Evolutionary conservation across 2,113 vertebrate genomes (phyloP).

Genomic region (Mus spicilegus): DNA sequence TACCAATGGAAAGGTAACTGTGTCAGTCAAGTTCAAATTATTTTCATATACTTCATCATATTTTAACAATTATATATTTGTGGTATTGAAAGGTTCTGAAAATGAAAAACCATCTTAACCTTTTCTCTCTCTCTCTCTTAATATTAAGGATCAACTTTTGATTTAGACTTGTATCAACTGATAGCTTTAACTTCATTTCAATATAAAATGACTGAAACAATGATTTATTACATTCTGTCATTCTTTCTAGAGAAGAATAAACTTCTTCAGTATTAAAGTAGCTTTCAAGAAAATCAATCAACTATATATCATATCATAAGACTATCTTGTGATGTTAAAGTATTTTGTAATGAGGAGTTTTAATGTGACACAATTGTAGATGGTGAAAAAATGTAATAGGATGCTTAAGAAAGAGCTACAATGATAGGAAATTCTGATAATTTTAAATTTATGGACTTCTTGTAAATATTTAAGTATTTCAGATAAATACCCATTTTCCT

Average conservation of each 20-base stretch:
- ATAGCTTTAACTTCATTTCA: constrained; percentile 83
- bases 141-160: constrained; percentile 77
- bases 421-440: constrained; percentile 53
- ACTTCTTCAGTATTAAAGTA: constrained; percentile 87
- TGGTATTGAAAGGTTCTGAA: constrained; percentile 49
- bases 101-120: constrained; percentile 50
- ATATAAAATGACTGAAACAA: constrained; percentile 83
- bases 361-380: constrained; percentile 74
- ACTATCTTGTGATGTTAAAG: constrained; percentile 86
- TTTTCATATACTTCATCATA: constrained; percentile 52
- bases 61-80: constrained; percentile 55
- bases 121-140: constrained; percentile 57
- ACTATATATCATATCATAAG: constrained; percentile 85
- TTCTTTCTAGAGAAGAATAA: constrained; percentile 86
- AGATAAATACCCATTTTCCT: not conserved
- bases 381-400: constrained; percentile 73
- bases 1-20: not conserved
- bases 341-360: constrained; percentile 85
- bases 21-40: constrained; percentile 25
- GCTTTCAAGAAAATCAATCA: constrained; percentile 87
- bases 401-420: constrained; percentile 68
- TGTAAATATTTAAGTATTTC: not conserved
- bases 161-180: constrained; percentile 85
- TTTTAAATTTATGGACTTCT: constrained; percentile 18
- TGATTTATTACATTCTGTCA: constrained; percentile 87